A percentile compares a stretch with the other conserved stretches of the same genome.
Evolutionary conservation across 2,797 vertebrate genomes (phyloP).

Genomic region (Typhlichthys subterraneus): DNA sequence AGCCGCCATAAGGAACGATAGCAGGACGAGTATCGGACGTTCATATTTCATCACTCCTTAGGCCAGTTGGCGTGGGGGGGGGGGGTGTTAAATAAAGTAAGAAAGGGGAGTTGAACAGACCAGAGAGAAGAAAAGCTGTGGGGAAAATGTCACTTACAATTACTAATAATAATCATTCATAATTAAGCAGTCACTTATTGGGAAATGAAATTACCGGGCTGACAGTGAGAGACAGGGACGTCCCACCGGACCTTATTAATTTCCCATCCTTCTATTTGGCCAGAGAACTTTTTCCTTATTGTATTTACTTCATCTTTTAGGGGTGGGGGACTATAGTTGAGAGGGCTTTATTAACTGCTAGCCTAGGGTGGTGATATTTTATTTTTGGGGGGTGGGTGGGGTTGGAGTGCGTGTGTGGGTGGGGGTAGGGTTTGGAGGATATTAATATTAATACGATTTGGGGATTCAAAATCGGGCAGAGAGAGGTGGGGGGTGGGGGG

Average conservation of each 20-base stretch:
- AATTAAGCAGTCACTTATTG: slow-evolving; percentile 84
- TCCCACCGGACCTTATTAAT: slow-evolving; percentile 75
- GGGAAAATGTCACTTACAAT: slow-evolving; percentile 77
- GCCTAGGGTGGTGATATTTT: slow-evolving; percentile 73
- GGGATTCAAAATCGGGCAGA: slow-evolving; percentile 37
- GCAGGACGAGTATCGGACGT: no score
- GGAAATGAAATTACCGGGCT: slow-evolving; percentile 80
- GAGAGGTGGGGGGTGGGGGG: neutral
- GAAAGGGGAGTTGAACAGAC: slow-evolving; percentile 6
- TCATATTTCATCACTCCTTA: no score
- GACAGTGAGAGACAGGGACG: slow-evolving; percentile 63
- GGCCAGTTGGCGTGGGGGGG: no score
- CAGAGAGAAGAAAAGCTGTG: slow-evolving; percentile 16
- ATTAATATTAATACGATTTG: slow-evolving; percentile 74
- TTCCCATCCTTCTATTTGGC: slow-evolving; percentile 72
- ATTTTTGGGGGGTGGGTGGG: slow-evolving; percentile 29
- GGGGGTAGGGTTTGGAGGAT: slow-evolving; percentile 31
- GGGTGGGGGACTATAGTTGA: slow-evolving; percentile 58
- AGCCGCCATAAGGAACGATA: no score
- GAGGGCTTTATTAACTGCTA: slow-evolving; percentile 80
- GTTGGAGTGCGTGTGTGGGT: slow-evolving; percentile 12
- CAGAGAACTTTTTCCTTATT: slow-evolving; percentile 73
- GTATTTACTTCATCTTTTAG: slow-evolving; percentile 50
- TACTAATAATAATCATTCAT: slow-evolving; percentile 81
- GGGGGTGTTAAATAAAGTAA: slow-evolving; percentile 3